Evolutionary conservation across 2,113 vertebrate genomes (phyloP).

Genomic region (Alligator sinensis): DNA sequence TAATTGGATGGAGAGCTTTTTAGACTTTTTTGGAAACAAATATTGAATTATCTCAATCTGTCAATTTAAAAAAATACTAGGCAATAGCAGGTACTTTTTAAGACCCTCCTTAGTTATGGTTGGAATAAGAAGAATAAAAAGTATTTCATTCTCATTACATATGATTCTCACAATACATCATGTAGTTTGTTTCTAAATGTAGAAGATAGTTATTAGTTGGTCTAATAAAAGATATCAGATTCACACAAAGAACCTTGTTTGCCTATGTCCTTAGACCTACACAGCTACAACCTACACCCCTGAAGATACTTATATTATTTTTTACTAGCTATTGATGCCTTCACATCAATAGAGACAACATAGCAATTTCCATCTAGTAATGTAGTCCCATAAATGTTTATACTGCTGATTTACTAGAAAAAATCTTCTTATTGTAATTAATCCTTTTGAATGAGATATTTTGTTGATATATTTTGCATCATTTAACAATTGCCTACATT

Average conservation of each 20-base stretch:
- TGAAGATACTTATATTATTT: background rate
- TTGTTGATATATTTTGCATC: background rate
- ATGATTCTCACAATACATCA: background rate
- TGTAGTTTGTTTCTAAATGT: background rate
- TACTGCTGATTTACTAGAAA: background rate
- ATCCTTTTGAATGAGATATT: background rate
- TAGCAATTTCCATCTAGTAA: background rate
- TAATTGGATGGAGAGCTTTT: rapidly evolving
- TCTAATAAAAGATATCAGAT: too few relatives aligned
- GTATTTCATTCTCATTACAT: background rate
- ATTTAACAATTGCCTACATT: background rate
- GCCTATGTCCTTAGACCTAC: too few relatives aligned
- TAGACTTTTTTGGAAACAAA: background rate
- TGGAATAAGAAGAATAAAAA: background rate
- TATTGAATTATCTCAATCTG: background rate
- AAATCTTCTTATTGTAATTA: background rate
- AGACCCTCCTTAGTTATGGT: background rate
- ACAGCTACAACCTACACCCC: too few relatives aligned
- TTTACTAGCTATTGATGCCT: background rate
- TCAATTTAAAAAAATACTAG: background rate
- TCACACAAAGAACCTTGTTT: too few relatives aligned
- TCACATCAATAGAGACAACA: too few relatives aligned
- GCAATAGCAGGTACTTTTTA: background rate
- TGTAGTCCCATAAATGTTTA: background rate
- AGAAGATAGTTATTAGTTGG: background rate